phyloP scores from a whole-genome alignment of 1,140 invertebrate genomes.

The Antheraea mylitta region DNA sequence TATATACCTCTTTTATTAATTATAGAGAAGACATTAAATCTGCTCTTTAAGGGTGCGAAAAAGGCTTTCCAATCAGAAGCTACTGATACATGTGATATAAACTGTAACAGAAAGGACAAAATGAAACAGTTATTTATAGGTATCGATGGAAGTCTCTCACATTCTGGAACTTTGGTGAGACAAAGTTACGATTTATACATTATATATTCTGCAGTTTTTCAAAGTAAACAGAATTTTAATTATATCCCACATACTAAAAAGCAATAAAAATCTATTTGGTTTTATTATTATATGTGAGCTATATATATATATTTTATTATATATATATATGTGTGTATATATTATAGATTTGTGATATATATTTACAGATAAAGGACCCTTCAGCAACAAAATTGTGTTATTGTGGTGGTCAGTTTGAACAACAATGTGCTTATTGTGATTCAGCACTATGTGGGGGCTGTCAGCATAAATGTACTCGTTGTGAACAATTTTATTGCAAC shows the following conservation, averaged over 20 bases:
- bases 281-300: too few species aligned
- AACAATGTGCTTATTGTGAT: slow-evolving; percentile 54
- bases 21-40: slow-evolving; percentile 60
- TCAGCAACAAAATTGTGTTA: slow-evolving; percentile 25
- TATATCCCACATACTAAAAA: too few species aligned
- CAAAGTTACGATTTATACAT: not conserved
- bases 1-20: slow-evolving; percentile 16
- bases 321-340: too few species aligned
- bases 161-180: slow-evolving; percentile 47
- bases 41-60: slow-evolving; percentile 60
- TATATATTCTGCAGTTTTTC: too few species aligned
- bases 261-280: too few species aligned
- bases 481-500: slow-evolving; percentile 37
- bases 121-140: slow-evolving; percentile 62
- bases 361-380: slow-evolving; percentile 27
- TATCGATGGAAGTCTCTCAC: slow-evolving; percentile 47
- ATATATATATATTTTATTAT: too few species aligned
- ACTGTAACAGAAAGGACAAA: slow-evolving; percentile 36
- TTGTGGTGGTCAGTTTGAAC: slow-evolving; percentile 36
- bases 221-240: too few species aligned
- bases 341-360: not conserved
- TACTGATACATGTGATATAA: slow-evolving; percentile 13
- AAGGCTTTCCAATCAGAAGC: slow-evolving; percentile 31
- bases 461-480: slow-evolving; percentile 35
- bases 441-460: slow-evolving; percentile 39